These are phyloP conservation scores for Rafetus swinhoei DNA, from an alignment of 2,113 vertebrate species.

Conservation along the genomic window DNA sequence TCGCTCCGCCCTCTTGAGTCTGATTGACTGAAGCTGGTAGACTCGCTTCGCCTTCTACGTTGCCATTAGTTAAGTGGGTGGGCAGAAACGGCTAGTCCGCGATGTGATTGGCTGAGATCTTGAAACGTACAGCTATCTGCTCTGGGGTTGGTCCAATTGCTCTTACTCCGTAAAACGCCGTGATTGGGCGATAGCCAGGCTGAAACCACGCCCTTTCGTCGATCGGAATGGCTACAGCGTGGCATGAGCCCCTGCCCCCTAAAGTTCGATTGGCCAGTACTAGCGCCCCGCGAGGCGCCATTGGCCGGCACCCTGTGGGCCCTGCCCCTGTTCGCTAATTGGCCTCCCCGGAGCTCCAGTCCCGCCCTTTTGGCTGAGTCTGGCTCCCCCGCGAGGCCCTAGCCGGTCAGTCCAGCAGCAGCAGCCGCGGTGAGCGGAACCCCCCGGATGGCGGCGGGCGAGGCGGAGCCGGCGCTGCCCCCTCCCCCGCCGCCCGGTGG, in stretches of 20 bases:
- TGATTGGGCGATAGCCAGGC: not conserved
- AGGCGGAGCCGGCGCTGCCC: slow-evolving; percentile 74
- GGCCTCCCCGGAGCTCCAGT: not conserved
- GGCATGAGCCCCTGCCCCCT: not conserved
- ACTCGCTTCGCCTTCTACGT: accelerated
- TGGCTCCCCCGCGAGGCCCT: slow-evolving; percentile 40
- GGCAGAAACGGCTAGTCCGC: accelerated
- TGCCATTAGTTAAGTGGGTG: accelerated
- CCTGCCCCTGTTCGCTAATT: slow-evolving; percentile 24
- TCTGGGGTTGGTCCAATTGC: not conserved
- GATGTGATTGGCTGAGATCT: accelerated
- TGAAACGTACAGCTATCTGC: not conserved
- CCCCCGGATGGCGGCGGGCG: slow-evolving; percentile 75
- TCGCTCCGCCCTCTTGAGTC: not conserved
- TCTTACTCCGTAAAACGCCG: not conserved
- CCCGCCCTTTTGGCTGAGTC: not conserved
- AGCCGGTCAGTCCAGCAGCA: slow-evolving; percentile 53
- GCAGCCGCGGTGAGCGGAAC: slow-evolving; percentile 13
- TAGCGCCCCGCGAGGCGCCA: not conserved
- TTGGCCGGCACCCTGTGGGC: slow-evolving; percentile 11
- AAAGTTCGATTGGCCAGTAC: not conserved
- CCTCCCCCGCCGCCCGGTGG: slow-evolving; percentile 85
- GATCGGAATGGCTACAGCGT: not conserved
- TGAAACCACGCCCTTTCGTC: accelerated
- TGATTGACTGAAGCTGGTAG: not conserved